Base-by-base conservation (phyloP, 2,113 vertebrate species). In the Phylloscopus whistleri region DNA sequence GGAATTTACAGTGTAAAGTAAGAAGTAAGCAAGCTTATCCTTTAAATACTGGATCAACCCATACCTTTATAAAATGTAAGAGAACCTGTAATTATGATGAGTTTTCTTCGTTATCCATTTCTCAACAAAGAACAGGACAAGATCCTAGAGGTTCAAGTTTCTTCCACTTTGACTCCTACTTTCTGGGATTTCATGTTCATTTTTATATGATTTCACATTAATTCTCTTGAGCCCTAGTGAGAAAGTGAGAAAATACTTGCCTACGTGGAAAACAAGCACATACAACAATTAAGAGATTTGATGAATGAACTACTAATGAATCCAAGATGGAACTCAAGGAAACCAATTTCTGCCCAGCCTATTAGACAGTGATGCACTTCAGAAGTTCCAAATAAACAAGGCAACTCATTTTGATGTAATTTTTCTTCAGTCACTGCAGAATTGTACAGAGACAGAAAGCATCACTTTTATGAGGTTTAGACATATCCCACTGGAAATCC, bases 401-500 rank as follows among this genome's bases (percentile, higher is more conserved):
- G 17, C 15, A 58, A 24, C 6, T 63, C 22, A 63, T 84, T 91
- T 87, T 78, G 31, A 39, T n/a, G 14, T 41, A 0, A 31, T 89
- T 88, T 81, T 84, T 64, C 18, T 74, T 86, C 43, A 37, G 52
- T 81, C 52, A 83, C 31, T 80, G 19, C 44, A 64, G 63, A 76
- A 53, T 44, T 72, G 16, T 59, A 53, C 33, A 56, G 35, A 78
- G 22, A 52, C n/a, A 69, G 4, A 76, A 90, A 95, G 35, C 22
- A 85, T 76, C 23, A 70, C 41, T 96, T 93, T 82, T 51, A 90
- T 88, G 95, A 94, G 53, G 44, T 94, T 97, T 96, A 96, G 80
- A 92, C 33, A 67, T 62, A 90, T 75, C 48, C 81, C 77, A 87
- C 16, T 37, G 90, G 89, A 90, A 60, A 96, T 76, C 76, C 75